phyloP scores from a whole-genome alignment of 2,888 invertebrate genomes.

The Drosophila ezoana region DNA sequence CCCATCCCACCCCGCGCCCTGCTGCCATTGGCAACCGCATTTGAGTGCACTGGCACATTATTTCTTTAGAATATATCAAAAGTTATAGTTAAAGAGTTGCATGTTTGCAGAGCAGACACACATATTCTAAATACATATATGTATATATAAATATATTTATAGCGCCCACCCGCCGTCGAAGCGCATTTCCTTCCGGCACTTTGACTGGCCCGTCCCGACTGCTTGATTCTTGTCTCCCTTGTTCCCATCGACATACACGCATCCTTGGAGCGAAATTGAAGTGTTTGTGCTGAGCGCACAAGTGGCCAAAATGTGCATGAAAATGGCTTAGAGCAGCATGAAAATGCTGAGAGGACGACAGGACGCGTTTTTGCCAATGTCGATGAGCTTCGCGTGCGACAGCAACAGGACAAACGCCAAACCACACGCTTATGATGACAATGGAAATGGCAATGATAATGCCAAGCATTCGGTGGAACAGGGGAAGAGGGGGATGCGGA shows the following conservation, averaged over 20 bases:
- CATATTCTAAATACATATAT: conserved; percentile 8
- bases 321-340: conserved; percentile 76
- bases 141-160: conserved; percentile 12
- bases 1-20: not conserved
- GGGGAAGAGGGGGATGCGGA: not conserved
- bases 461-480: not conserved
- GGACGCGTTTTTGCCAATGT: conserved; percentile 13
- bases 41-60: conserved; percentile 73
- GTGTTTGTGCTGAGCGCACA: conserved; percentile 75
- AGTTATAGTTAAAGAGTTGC: conserved; percentile 79
- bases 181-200: conserved; percentile 68
- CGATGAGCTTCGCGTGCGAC: conserved; percentile 38
- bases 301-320: conserved; percentile 78
- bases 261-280: conserved; percentile 77
- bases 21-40: conserved; percentile 58
- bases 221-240: conserved; percentile 51
- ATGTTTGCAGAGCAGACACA: conserved; percentile 52
- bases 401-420: conserved; percentile 34
- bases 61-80: conserved; percentile 76
- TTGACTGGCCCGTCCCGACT: conserved; percentile 55
- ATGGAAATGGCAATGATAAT: conserved; percentile 41
- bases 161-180: conserved; percentile 34
- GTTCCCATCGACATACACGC: conserved; percentile 40
- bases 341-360: conserved; percentile 62
- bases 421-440: conserved; percentile 41